Evolutionary conservation across 2,888 invertebrate genomes (phyloP).

Genomic region (Leptopilina drosophilae): DNA sequence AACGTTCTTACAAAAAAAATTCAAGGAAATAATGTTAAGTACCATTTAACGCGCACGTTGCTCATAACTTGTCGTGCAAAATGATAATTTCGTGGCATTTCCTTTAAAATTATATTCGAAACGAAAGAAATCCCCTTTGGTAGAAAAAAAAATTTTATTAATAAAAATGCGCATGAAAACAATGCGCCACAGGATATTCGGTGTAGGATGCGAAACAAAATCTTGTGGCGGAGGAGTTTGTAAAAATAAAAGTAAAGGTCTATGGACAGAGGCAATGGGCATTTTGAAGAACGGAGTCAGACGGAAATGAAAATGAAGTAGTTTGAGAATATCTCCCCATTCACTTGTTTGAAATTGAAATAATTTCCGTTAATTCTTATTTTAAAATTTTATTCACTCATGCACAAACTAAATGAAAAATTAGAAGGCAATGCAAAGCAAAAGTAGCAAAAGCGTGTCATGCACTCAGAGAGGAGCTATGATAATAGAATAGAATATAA

Average conservation of each 20-base stretch:
- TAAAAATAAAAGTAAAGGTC: too few relatives aligned
- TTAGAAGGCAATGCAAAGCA: not conserved
- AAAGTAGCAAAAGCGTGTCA: not conserved
- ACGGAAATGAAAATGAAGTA: too few relatives aligned
- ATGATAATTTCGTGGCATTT: not conserved
- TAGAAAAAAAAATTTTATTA: not conserved
- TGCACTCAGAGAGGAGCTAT: not conserved
- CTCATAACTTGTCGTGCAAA: conserved; percentile 19
- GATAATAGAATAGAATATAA: too few relatives aligned
- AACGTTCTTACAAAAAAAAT: conserved; percentile 8
- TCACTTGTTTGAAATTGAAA: not conserved
- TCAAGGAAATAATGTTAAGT: not conserved
- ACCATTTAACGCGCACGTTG: not conserved
- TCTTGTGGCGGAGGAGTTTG: not conserved
- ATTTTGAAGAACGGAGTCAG: too few relatives aligned
- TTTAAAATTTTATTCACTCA: not conserved
- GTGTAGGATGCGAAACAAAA: not conserved
- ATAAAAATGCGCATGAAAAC: not conserved
- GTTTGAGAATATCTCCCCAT: too few relatives aligned
- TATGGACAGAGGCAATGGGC: too few relatives aligned
- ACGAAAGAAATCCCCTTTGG: not conserved
- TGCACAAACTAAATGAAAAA: not conserved
- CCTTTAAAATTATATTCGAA: not conserved
- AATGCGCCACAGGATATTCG: not conserved
- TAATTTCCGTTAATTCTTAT: not conserved